Evolutionary conservation across 2,113 vertebrate genomes (phyloP), one percentile per base, ranked within the genome.

Genomic region (Leucoraja erinaceus): DNA sequence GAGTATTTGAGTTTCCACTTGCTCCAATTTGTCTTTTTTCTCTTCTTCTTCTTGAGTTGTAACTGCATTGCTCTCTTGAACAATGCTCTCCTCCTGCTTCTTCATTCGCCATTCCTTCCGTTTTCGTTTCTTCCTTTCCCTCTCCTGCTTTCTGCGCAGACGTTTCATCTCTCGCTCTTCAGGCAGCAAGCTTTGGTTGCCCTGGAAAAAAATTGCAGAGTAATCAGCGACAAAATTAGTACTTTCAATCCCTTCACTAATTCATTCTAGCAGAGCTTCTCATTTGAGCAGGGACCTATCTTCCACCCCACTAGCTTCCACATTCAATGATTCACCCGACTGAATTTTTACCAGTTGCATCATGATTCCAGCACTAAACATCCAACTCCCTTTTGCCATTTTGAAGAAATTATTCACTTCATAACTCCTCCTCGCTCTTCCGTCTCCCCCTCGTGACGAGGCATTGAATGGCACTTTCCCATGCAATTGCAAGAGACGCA

Each of bases 71-170:
- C 47, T 0, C 0, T 0, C 93, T 16, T 91, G 3, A 16, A 25
- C 94, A 0, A 47, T 94, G 38, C 38, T 47, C 93, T 96, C 88
- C 28, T 96, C 96, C 0, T 95, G 96, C 93, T 96, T 96, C 94
- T 98, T 98, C 93, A 97, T 95, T 10, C 94, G 95, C 93, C 98
- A 95, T 93, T 98, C 98, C 93, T 97, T 98, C 4, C 95, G 97
- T 93, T 98, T 97, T 93, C 98, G 97, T 95, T 99, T 99, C 94
- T 96, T 99, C 8, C 98, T 97, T 66, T 98, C 98, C 10, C 96
- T 96, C 93, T 99, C 98, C 1, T 97, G 96, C 91, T 98, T 99
- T 79, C 99, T 96, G 31, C 97, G 96, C 1, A 95, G 95, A 20
- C 96, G 96, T 93, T 97, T 97, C 22, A 96, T 98, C 95, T 97